Percentiles rank a stretch among this genome's conserved stretches.
These are phyloP conservation scores for Drosophila fungiperda DNA, from an alignment of 2,888 invertebrate genomes.

Conservation along the genomic window DNA sequence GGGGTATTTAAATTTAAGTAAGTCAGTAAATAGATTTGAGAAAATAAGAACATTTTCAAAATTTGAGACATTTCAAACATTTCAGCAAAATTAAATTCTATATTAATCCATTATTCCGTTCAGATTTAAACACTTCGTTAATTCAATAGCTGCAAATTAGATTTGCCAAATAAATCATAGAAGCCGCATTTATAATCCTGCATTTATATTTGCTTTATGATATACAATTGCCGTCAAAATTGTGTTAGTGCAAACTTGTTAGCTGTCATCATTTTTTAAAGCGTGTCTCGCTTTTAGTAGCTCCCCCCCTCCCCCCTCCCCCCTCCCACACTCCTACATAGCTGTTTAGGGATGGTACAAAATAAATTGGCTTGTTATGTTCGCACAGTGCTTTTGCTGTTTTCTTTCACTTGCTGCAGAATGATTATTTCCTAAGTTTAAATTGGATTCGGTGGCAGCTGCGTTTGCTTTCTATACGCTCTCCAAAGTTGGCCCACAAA, in stretches of 20 bases:
- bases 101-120: not conserved
- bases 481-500: not conserved
- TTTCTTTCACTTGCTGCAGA: constrained; percentile 2
- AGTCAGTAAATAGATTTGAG: not conserved
- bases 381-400: constrained; percentile 6
- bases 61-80: not conserved
- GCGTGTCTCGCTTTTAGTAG: constrained; percentile 8
- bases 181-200: not conserved
- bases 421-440: constrained; percentile 30
- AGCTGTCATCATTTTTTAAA: constrained; percentile 19
- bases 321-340: not conserved
- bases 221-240: constrained; percentile 6
- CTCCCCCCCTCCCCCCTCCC: constrained; percentile 1
- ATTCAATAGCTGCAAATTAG: not conserved
- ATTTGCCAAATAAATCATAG: not conserved
- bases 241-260: constrained; percentile 9
- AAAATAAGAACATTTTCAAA: not conserved
- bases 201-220: not conserved
- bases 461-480: not conserved
- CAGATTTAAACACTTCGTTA: not conserved
- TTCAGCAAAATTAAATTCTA: not conserved
- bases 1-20: not conserved
- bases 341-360: constrained; percentile 11
- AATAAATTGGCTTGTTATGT: constrained; percentile 21
- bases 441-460: constrained; percentile 25